Base-by-base conservation (phyloP, 1,140 invertebrate genomes). In the Drosophila ohnishii region DNA sequence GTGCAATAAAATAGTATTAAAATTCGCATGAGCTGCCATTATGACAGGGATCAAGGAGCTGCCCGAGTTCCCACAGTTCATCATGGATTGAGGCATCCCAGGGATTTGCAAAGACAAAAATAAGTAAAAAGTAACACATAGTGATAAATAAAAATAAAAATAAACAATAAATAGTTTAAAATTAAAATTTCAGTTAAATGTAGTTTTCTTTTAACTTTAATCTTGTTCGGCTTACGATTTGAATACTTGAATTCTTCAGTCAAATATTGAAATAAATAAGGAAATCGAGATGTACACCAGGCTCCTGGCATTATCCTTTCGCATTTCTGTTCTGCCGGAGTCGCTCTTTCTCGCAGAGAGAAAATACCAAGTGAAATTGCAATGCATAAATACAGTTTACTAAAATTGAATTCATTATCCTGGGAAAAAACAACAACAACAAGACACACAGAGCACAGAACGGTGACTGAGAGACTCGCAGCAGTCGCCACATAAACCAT, bases 401-500 rank as follows among this genome's bases (percentile, higher is more conserved):
- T 37, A 44, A 75, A 74, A 74, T 75, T 75, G 73, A 76, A 76
- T 76, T 76, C 62, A 76, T 76, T 76, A 76, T 76, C 55, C 73
- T 56, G 50, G 19, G 25, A 39, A 67, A 76, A 76, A 67, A 76
- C 35, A 67, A 66, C 47, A 70, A 72, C 25, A 28, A 62, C 45
- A 22, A 22, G 22, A 22, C 22, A 48, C 39, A 40, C 22, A 13
- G 11, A 19, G 19, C 19, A 19, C 7, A 14, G 19, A n/a, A 13
- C 13, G 32, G 51, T 22, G 51, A 22, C 19, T 30, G 39, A 34
- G 59, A 39, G 59, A 39, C 45, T 60, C 39, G 35, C 34, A 32
- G 47, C 58, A 45, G n/a, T 53, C 39, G 63, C 16, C 72, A 73
- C 50, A 62, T 56, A 45, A 50, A 42, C 39, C 42, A 75, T 39